Evolutionary conservation across 1,140 invertebrate genomes (phyloP).

Genomic region (Contarinia nasturtii): DNA sequence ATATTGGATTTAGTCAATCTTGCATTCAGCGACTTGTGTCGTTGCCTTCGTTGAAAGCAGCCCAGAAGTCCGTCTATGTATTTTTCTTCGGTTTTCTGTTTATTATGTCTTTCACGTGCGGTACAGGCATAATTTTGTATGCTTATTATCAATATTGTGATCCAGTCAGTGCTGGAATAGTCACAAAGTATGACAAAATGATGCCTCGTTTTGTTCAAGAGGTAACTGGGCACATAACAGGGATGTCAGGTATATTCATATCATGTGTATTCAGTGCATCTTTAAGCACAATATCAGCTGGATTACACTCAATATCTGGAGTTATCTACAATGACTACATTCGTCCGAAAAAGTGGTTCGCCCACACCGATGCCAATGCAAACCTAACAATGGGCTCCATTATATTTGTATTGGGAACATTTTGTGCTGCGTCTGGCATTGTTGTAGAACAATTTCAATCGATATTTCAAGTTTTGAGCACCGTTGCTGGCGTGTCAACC

Average conservation of each 20-base stretch:
- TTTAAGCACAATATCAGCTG: constrained; percentile 38
- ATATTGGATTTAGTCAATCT: neutral
- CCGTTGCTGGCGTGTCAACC: constrained; percentile 35
- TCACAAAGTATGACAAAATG: constrained; percentile 30
- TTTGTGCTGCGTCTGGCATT: constrained; percentile 39
- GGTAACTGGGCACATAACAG: constrained; percentile 30
- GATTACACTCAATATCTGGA: constrained; percentile 52
- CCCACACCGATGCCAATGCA: constrained; percentile 30
- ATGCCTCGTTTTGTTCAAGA: constrained; percentile 43
- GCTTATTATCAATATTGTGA: constrained; percentile 55
- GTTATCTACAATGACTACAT: constrained; percentile 58
- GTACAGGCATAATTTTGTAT: constrained; percentile 51
- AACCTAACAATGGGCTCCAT: constrained; percentile 39
- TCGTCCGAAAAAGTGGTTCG: constrained; percentile 20
- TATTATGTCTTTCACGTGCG: constrained; percentile 31
- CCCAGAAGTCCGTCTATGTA: constrained; percentile 19
- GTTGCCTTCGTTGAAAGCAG: neutral
- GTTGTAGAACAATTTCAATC: constrained; percentile 40
- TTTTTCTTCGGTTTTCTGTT: constrained; percentile 27
- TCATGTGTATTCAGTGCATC: constrained; percentile 49
- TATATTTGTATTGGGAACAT: constrained; percentile 30
- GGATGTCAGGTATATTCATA: constrained; percentile 44
- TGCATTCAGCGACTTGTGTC: neutral
- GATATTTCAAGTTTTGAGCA: constrained; percentile 37
- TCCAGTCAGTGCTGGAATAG: constrained; percentile 35